phyloP scores from a whole-genome alignment of 92 coral and sea anemone genomes.

The Porites divaricata region DNA sequence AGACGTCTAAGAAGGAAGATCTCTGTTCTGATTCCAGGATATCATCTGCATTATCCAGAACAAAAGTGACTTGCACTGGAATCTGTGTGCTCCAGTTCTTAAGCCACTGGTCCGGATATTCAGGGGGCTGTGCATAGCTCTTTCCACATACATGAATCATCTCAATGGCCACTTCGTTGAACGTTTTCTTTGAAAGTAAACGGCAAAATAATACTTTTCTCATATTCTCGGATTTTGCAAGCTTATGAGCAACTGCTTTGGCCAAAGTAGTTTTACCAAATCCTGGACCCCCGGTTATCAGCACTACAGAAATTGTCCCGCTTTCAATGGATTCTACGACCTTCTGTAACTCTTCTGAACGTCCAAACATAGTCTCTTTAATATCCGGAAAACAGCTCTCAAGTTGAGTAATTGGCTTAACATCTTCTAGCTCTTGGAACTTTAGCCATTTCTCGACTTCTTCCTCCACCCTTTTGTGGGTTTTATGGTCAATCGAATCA shows the following conservation, averaged over 20 bases:
- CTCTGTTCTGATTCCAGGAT: slow-evolving; percentile 14
- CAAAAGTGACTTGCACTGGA: not conserved
- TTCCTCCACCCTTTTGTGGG: not conserved
- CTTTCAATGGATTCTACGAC: not conserved
- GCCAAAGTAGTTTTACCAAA: slow-evolving; percentile 60
- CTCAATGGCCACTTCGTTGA: slow-evolving; percentile 9
- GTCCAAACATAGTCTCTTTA: not conserved
- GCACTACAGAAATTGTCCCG: slow-evolving; percentile 4
- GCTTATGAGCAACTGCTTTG: slow-evolving; percentile 18
- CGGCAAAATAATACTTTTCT: slow-evolving; percentile 11
- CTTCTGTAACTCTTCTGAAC: not conserved
- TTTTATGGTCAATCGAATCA: slow-evolving; percentile 8
- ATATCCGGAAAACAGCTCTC: slow-evolving; percentile 14
- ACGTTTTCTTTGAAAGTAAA: not conserved
- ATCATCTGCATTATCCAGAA: slow-evolving; percentile 49
- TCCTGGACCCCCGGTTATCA: slow-evolving; percentile 61
- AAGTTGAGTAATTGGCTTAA: not conserved
- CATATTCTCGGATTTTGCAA: not conserved
- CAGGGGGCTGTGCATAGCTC: not conserved
- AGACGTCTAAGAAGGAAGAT: not conserved
- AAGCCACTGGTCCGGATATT: slow-evolving; percentile 23
- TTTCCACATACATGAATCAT: slow-evolving; percentile 5
- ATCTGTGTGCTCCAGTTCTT: slow-evolving; percentile 38
- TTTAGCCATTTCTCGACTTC: not conserved
- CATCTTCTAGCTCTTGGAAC: not conserved